A percentile compares a stretch with the other conserved stretches of the same genome.
Conservation (phyloP, 2,888 invertebrate species). For the Lathronympha strigana region DNA sequence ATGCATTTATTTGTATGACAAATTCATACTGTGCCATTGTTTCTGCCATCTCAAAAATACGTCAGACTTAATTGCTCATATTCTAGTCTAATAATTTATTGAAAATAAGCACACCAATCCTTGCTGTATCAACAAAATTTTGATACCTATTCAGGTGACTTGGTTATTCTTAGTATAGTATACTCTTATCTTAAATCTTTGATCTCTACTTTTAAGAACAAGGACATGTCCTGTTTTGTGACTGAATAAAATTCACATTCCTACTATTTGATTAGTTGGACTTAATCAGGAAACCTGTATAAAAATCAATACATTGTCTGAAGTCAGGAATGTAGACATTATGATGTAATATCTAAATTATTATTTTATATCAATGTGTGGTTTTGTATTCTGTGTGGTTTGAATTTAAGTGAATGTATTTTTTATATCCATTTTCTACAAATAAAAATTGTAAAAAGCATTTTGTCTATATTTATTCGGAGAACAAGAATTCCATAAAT, state of each 20-base stretch:
- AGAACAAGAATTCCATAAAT: neutral
- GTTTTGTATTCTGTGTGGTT: constrained; percentile 57
- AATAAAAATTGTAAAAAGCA: constrained; percentile 52
- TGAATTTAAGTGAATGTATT: constrained; percentile 61
- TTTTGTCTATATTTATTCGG: constrained; percentile 33
- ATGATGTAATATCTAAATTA: constrained; percentile 18
- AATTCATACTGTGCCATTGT: constrained; percentile 68
- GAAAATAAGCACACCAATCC: constrained; percentile 38
- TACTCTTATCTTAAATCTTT: constrained; percentile 48
- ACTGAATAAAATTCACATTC: constrained; percentile 67
- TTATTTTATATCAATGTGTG: constrained; percentile 55
- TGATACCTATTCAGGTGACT: constrained; percentile 43
- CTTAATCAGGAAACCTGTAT: constrained; percentile 7
- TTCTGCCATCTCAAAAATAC: constrained; percentile 66
- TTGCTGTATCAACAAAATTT: constrained; percentile 33
- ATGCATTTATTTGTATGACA: constrained; percentile 44
- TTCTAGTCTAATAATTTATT: constrained; percentile 77
- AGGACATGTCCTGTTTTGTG: constrained; percentile 45
- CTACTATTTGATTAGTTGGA: constrained; percentile 51
- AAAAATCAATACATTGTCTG: constrained; percentile 9
- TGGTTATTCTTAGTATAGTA: constrained; percentile 47
- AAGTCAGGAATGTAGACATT: constrained; percentile 5
- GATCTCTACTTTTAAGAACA: constrained; percentile 59
- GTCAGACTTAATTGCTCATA: constrained; percentile 78
- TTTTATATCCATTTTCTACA: constrained; percentile 62